Evolutionary conservation across 2,888 invertebrate genomes (phyloP).

Genomic region (Dryadula phaetusa): DNA sequence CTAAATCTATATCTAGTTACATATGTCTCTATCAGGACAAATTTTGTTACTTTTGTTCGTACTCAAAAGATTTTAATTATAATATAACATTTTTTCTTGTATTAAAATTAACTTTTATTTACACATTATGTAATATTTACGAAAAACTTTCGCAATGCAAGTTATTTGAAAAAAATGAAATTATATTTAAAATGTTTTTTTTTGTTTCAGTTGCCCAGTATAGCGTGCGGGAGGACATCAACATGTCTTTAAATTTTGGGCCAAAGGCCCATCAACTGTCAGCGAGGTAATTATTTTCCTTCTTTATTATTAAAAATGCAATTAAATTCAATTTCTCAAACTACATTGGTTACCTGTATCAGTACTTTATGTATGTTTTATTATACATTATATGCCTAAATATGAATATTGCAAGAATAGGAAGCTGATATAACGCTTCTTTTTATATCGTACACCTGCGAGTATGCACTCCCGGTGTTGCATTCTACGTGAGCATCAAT

Average conservation of each 20-base stretch:
- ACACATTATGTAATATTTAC: too few relatives aligned
- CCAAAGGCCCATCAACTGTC: slow-evolving; percentile 64
- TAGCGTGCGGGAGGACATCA: slow-evolving; percentile 56
- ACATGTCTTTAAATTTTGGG: slow-evolving; percentile 70
- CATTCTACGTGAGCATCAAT: slow-evolving; percentile 25
- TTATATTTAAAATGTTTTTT: slow-evolving; percentile 7
- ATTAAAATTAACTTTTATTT: too few relatives aligned
- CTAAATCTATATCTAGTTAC: not conserved
- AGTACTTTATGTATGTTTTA: not conserved
- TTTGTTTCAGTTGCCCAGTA: slow-evolving; percentile 48
- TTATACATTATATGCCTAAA: not conserved
- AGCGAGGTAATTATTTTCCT: slow-evolving; percentile 58
- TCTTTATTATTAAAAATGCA: not conserved
- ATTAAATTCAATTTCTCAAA: not conserved
- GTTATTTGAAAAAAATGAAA: too few relatives aligned
- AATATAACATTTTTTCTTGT: too few relatives aligned
- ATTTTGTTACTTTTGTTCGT: not conserved
- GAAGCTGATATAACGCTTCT: slow-evolving; percentile 25
- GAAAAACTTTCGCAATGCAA: too few relatives aligned
- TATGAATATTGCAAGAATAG: slow-evolving; percentile 21
- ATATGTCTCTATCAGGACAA: not conserved
- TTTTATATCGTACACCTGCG: slow-evolving; percentile 19
- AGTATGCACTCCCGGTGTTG: slow-evolving; percentile 23
- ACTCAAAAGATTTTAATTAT: too few relatives aligned
- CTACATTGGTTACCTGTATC: not conserved